Percentiles rank a stretch among this genome's conserved stretches.
phyloP scores from a whole-genome alignment of 2,113 vertebrate genomes.

The Oryzias curvinotus region DNA sequence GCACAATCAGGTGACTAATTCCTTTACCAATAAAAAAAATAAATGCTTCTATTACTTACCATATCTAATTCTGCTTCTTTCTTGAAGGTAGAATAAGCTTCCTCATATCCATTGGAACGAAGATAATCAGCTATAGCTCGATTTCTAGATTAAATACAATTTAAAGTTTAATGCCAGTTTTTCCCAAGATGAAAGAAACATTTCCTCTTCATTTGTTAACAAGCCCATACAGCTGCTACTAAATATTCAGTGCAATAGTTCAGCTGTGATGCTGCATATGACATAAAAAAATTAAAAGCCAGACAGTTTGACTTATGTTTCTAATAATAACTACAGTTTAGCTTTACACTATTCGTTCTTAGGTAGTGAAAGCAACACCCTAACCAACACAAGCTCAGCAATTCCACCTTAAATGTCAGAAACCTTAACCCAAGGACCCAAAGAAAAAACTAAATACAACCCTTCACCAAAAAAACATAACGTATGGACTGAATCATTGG shows the following conservation, averaged over 20 bases:
- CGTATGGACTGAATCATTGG: constrained; percentile 7
- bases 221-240: background rate
- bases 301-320: too few species aligned
- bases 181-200: background rate
- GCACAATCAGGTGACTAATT: background rate
- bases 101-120: constrained; percentile 98
- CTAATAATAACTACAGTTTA: background rate
- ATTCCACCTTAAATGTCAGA: constrained; percentile 37
- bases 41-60: constrained; percentile 76
- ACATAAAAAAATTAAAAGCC: background rate
- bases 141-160: constrained; percentile 81
- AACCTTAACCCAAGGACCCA: constrained; percentile 2
- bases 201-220: background rate
- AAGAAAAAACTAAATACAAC: constrained; percentile 21
- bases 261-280: background rate
- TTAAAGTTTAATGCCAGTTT: background rate
- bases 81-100: constrained; percentile 98
- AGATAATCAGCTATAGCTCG: constrained; percentile 99
- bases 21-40: background rate
- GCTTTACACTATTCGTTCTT: constrained; percentile 37
- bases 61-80: constrained; percentile 98
- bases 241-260: background rate
- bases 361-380: constrained; percentile 40
- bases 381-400: constrained; percentile 18
- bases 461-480: constrained; percentile 15